A percentile compares a stretch with the other conserved stretches of the same genome.
Conservation (phyloP, 2,113 vertebrate species). For the Australoheros scitulus region DNA sequence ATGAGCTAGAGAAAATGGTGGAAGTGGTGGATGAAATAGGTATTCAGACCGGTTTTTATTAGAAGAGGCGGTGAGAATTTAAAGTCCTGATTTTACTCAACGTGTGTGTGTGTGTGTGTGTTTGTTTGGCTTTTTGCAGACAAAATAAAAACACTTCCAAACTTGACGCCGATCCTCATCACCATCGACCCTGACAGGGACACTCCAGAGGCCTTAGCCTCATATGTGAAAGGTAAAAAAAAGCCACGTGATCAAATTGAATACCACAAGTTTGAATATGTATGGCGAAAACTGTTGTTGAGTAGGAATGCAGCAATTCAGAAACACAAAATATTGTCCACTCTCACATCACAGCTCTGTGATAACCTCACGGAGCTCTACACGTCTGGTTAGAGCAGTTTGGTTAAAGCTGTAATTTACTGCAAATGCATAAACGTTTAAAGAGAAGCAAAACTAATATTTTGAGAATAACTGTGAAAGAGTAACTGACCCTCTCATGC, state of each 20-base stretch:
- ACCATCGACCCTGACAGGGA: slow-evolving; percentile 95
- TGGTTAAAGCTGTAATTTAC: too few relatives aligned
- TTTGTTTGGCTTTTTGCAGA: slow-evolving; percentile 73
- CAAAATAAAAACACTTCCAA: slow-evolving; percentile 84
- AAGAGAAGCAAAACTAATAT: too few relatives aligned
- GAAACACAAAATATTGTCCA: neutral
- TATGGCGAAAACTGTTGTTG: too few relatives aligned
- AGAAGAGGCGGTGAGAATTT: rapidly evolving
- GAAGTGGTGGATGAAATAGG: slow-evolving; percentile 92
- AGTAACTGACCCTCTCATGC: too few relatives aligned
- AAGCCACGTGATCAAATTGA: rapidly evolving
- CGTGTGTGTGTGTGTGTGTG: neutral
- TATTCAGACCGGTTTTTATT: slow-evolving; percentile 45
- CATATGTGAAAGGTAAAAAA: slow-evolving; percentile 89
- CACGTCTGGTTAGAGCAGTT: too few relatives aligned
- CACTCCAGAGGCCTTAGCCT: slow-evolving; percentile 85
- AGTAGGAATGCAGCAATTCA: too few relatives aligned
- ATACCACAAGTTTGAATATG: rapidly evolving
- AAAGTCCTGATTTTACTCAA: neutral
- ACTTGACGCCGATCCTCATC: slow-evolving; percentile 92
- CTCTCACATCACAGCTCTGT: neutral
- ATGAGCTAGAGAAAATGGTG: slow-evolving; percentile 97
- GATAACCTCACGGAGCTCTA: too few relatives aligned
- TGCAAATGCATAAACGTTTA: too few relatives aligned
- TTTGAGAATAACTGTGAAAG: too few relatives aligned